These are phyloP conservation scores for Aix galericulata DNA, from an alignment of 2,113 vertebrate genomes.

Conservation along the genomic window DNA sequence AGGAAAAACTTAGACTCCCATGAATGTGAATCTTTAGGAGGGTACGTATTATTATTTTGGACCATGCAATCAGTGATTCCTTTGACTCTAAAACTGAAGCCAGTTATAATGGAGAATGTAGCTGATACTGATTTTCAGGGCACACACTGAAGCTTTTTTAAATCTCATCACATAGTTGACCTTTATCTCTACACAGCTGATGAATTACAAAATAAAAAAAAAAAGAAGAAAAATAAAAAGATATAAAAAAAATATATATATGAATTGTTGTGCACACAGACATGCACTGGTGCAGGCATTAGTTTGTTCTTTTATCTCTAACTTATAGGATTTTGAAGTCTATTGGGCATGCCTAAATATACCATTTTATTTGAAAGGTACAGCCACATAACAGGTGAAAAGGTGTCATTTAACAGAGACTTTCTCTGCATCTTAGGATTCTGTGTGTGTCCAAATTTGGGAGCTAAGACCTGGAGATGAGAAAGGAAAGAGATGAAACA, in stretches of 20 bases:
- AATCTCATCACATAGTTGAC: neutral
- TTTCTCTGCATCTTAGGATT: accelerated
- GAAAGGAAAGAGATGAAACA: neutral
- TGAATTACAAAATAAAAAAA: neutral
- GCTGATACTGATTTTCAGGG: neutral
- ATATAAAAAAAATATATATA: neutral
- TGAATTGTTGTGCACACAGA: too few relatives aligned
- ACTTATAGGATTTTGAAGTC: neutral
- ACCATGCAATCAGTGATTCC: neutral
- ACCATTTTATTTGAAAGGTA: neutral
- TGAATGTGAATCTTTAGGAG: neutral
- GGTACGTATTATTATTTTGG: neutral
- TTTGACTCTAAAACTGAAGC: neutral
- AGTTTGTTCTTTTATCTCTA: neutral
- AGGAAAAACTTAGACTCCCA: neutral
- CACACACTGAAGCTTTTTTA: neutral
- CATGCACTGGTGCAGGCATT: neutral
- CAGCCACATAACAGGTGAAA: neutral
- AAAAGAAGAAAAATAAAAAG: neutral
- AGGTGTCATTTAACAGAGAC: neutral
- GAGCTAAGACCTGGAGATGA: neutral
- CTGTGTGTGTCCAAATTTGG: neutral
- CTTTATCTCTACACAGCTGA: neutral
- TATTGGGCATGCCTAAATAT: neutral
- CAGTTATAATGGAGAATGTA: neutral